Evolutionary conservation across 2,797 vertebrate genomes (phyloP).

Genomic region (Selene dorsalis): DNA sequence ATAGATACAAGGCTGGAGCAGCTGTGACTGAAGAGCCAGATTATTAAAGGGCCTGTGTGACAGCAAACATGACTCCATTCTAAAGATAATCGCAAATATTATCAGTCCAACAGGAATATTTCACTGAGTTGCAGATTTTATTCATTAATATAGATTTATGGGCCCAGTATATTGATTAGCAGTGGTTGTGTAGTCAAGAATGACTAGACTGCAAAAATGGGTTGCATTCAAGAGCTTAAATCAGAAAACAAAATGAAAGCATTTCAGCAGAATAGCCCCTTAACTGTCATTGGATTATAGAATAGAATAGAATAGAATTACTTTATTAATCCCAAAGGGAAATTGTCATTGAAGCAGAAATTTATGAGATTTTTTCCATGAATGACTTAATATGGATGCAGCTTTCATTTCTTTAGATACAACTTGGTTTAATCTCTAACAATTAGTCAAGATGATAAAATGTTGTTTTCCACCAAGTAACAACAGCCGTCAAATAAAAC

Average conservation of each 20-base stretch:
- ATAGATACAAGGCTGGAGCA: constrained; percentile 1
- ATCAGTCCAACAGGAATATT: background rate
- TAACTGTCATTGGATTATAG: no score
- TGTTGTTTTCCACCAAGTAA: background rate
- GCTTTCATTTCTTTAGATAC: background rate
- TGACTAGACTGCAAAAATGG: background rate
- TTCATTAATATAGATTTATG: background rate
- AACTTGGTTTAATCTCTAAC: background rate
- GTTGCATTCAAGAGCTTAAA: background rate
- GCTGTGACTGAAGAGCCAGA: background rate
- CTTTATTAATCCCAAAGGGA: no score
- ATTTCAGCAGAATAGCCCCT: no score
- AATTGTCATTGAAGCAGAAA: background rate
- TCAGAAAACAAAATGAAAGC: background rate
- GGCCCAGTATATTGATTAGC: background rate
- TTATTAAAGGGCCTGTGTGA: background rate
- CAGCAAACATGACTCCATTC: background rate
- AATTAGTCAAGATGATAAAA: background rate
- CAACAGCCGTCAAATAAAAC: background rate
- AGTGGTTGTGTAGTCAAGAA: background rate
- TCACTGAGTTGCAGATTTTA: background rate
- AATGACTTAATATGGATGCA: background rate
- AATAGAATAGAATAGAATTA: no score
- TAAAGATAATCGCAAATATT: background rate
- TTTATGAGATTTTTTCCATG: background rate